Percentiles rank a stretch among this genome's conserved stretches.
These are phyloP conservation scores for Beris chalybata DNA, from an alignment of 2,888 invertebrate species.

Conservation along the genomic window DNA sequence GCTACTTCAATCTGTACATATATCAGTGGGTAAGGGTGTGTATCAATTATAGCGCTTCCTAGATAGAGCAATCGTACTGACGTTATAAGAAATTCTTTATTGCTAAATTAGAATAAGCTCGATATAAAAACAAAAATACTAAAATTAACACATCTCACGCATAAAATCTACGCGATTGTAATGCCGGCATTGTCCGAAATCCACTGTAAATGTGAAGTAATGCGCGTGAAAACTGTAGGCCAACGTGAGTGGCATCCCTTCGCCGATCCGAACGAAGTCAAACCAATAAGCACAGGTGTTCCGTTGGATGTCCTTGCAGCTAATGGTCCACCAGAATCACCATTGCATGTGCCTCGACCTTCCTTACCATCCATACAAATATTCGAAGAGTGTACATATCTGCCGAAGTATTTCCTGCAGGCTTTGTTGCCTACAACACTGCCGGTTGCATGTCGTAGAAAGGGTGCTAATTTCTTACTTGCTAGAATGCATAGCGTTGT, in stretches of 20 bases:
- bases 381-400: not conserved
- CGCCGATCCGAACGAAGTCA: constrained; percentile 52
- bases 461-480: not conserved
- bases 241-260: constrained; percentile 47
- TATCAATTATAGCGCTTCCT: no score
- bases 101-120: no score
- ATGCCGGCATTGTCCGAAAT: constrained; percentile 2
- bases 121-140: no score
- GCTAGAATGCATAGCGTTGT: not conserved
- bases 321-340: constrained; percentile 22
- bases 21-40: no score
- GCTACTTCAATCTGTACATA: no score
- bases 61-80: no score
- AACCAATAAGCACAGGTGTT: constrained; percentile 47
- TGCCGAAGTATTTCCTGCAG: not conserved
- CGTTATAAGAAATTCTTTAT: no score
- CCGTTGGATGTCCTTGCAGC: not conserved
- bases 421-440: constrained; percentile 1
- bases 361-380: constrained; percentile 11
- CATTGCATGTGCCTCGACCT: not conserved
- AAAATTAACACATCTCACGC: no score
- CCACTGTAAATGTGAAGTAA: constrained; percentile 17
- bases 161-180: no score
- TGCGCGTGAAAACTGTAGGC: constrained; percentile 16
- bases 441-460: not conserved